Evolutionary conservation across 2,113 vertebrate genomes (phyloP).

Genomic region (Hemiscyllium ocellatum): DNA sequence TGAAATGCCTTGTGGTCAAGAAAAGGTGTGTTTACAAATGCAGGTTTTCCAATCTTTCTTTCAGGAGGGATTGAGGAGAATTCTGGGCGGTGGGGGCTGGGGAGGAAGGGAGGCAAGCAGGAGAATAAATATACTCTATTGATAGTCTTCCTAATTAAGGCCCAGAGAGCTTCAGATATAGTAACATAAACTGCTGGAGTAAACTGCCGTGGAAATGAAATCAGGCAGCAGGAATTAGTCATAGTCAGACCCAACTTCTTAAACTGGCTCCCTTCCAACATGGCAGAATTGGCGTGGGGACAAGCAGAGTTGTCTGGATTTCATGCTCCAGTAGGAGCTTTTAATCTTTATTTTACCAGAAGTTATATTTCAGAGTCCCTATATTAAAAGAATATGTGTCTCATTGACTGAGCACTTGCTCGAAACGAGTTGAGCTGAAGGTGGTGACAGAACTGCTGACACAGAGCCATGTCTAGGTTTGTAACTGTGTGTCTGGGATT

Average conservation of each 20-base stretch:
- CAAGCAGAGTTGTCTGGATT: neutral
- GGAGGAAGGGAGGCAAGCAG: neutral
- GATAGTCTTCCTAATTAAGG: neutral
- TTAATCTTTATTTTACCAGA: neutral
- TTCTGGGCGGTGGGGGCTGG: neutral
- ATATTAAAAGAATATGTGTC: neutral
- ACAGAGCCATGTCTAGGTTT: neutral
- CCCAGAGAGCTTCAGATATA: neutral
- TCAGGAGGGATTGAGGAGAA: neutral
- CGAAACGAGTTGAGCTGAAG: neutral
- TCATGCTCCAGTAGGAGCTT: neutral
- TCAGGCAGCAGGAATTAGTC: neutral
- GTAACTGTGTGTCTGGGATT: neutral
- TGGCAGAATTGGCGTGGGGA: neutral
- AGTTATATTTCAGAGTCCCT: neutral
- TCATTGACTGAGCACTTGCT: neutral
- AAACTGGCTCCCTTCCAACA: neutral
- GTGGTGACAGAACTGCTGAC: neutral
- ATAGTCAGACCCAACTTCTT: neutral
- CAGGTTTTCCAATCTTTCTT: neutral
- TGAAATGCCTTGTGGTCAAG: neutral
- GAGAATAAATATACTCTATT: neutral
- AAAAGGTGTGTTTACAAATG: neutral
- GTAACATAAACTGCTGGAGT: neutral
- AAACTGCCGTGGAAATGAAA: neutral